Percentiles rank a stretch among this genome's conserved stretches.
These are phyloP conservation scores for Pteropus rufus DNA, from an alignment of 2,797 vertebrate genomes.

Conservation along the genomic window DNA sequence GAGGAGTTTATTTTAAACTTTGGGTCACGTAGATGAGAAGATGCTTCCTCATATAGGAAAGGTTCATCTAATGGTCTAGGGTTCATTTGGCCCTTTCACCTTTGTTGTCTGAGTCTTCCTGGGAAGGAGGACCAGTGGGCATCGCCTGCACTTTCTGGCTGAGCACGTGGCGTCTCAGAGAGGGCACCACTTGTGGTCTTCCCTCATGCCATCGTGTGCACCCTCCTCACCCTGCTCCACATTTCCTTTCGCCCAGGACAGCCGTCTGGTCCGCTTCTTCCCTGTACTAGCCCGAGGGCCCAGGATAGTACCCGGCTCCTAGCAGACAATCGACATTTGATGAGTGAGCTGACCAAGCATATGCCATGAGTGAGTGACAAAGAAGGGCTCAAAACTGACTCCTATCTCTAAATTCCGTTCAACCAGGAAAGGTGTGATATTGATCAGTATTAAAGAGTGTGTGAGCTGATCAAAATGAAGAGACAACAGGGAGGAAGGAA, in stretches of 20 bases:
- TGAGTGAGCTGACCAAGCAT: not conserved
- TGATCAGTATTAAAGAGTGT: not conserved
- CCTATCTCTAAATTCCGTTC: not conserved
- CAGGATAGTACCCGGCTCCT: not conserved
- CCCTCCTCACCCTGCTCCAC: not conserved
- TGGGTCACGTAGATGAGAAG: not conserved
- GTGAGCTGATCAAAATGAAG: not conserved
- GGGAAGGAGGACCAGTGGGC: fast-evolving
- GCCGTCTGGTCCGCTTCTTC: not conserved
- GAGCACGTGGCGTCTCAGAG: fast-evolving
- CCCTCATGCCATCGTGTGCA: too few relatives aligned
- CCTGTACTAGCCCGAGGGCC: not conserved
- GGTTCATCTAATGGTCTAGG: not conserved
- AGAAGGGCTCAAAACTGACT: not conserved
- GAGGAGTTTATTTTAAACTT: not conserved
- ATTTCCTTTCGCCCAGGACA: not conserved
- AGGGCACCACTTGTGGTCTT: not conserved
- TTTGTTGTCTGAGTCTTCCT: not conserved
- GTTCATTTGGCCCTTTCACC: not conserved
- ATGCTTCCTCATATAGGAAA: not conserved
- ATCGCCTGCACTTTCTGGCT: fast-evolving
- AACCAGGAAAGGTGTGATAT: not conserved
- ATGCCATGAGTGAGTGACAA: not conserved
- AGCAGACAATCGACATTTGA: not conserved
- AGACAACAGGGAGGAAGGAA: not conserved